Conservation (phyloP, 2,797 vertebrate genomes). For the Bryconaethiops microstoma region DNA sequence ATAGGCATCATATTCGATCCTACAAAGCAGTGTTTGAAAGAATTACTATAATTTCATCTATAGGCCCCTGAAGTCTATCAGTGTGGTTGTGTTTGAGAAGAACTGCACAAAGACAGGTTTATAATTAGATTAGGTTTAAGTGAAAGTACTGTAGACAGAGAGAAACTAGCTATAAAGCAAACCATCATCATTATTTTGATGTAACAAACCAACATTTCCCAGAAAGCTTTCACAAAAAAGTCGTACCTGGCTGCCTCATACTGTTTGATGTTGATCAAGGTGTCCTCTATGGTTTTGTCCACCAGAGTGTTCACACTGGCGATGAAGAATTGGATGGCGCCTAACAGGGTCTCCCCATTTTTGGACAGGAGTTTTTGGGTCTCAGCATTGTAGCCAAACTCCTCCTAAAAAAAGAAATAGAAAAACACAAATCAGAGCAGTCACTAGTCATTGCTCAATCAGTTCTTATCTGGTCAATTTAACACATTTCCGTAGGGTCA, state of each 20-base stretch:
- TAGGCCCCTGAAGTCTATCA: background rate
- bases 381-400: slow-evolving; percentile 98
- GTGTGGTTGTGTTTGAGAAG: background rate
- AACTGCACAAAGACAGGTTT: background rate
- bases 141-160: background rate
- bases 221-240: background rate
- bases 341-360: slow-evolving; percentile 95
- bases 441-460: background rate
- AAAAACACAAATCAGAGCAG: background rate
- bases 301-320: slow-evolving; percentile 93
- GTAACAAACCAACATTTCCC: background rate
- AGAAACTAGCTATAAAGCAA: too few relatives aligned
- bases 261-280: slow-evolving; percentile 95
- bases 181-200: too few relatives aligned
- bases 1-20: slow-evolving; percentile 96
- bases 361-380: slow-evolving; percentile 97
- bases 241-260: slow-evolving; percentile 93
- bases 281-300: slow-evolving; percentile 99
- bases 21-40: slow-evolving; percentile 59
- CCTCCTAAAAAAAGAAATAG: slow-evolving; percentile 81
- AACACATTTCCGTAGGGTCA: too few relatives aligned
- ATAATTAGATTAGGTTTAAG: background rate
- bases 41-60: background rate
- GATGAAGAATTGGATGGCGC: slow-evolving; percentile 97
- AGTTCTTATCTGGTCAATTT: background rate